Conservation (phyloP, 2,113 vertebrate species). For the Catagonus wagneri region DNA sequence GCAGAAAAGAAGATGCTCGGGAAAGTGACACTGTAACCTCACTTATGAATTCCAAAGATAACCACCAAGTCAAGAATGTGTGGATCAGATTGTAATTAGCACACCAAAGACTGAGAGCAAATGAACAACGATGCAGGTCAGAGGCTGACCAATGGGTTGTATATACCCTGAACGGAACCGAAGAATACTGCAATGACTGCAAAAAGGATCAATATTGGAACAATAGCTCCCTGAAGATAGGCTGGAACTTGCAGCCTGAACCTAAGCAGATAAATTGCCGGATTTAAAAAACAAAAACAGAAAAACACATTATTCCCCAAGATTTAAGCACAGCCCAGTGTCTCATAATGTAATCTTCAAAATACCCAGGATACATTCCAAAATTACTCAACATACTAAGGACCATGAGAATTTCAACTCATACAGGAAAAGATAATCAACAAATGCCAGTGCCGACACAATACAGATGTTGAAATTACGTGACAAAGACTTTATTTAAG, state of each 20-base stretch:
- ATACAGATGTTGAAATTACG: background rate
- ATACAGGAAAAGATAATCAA: background rate
- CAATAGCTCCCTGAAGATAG: background rate
- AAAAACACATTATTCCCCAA: background rate
- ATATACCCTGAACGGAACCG: background rate
- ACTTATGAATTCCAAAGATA: background rate
- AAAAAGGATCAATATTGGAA: background rate
- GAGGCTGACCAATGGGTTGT: background rate
- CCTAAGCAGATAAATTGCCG: background rate
- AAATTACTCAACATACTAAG: slow-evolving; percentile 53
- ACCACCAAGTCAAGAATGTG: background rate
- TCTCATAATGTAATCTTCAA: slow-evolving; percentile 37
- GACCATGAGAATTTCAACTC: slow-evolving; percentile 50
- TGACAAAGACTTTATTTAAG: background rate
- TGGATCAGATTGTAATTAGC: background rate
- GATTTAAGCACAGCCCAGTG: slow-evolving; percentile 31
- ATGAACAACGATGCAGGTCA: background rate
- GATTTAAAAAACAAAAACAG: background rate
- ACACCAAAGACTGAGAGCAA: background rate
- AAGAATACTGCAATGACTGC: background rate
- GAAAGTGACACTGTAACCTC: background rate
- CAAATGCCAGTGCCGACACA: background rate
- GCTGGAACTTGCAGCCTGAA: background rate
- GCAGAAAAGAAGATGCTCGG: too few relatives aligned
- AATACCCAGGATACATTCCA: slow-evolving; percentile 44